Evolutionary conservation across 1,140 invertebrate genomes (phyloP).

Genomic region (Latrodectus geometricus): DNA sequence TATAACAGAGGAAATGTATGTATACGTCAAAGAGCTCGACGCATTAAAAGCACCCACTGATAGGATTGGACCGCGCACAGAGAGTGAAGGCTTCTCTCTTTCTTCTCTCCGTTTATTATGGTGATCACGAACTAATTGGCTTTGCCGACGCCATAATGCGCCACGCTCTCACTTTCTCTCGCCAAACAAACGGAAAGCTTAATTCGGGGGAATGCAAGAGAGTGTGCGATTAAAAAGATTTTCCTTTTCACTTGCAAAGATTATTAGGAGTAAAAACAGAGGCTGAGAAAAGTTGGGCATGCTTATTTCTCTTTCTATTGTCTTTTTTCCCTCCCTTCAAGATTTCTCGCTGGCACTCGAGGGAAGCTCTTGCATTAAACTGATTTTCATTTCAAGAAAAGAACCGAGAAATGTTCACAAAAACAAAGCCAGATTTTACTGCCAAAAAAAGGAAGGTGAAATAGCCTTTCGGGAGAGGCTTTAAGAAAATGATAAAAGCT

Average conservation of each 20-base stretch:
- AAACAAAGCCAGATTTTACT: slow-evolving; percentile 25
- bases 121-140: slow-evolving; percentile 58
- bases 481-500: slow-evolving; percentile 47
- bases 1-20: slow-evolving; percentile 43
- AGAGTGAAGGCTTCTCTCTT: not conserved
- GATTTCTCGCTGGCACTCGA: not conserved
- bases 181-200: slow-evolving; percentile 25
- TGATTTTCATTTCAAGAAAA: slow-evolving; percentile 52
- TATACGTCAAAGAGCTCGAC: slow-evolving; percentile 46
- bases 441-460: not conserved
- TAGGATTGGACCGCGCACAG: slow-evolving; percentile 6
- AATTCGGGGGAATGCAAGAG: slow-evolving; percentile 7
- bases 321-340: not conserved
- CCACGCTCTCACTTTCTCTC: not conserved
- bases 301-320: not conserved
- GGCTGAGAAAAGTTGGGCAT: not conserved
- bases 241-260: slow-evolving; percentile 48
- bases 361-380: slow-evolving; percentile 47
- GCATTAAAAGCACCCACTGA: slow-evolving; percentile 56
- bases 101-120: slow-evolving; percentile 41
- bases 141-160: slow-evolving; percentile 44
- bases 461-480: not conserved
- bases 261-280: slow-evolving; percentile 53
- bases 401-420: slow-evolving; percentile 49
- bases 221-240: slow-evolving; percentile 59